Evolutionary conservation across 2,113 vertebrate genomes (phyloP).

Genomic region (Centropus unirufus): DNA sequence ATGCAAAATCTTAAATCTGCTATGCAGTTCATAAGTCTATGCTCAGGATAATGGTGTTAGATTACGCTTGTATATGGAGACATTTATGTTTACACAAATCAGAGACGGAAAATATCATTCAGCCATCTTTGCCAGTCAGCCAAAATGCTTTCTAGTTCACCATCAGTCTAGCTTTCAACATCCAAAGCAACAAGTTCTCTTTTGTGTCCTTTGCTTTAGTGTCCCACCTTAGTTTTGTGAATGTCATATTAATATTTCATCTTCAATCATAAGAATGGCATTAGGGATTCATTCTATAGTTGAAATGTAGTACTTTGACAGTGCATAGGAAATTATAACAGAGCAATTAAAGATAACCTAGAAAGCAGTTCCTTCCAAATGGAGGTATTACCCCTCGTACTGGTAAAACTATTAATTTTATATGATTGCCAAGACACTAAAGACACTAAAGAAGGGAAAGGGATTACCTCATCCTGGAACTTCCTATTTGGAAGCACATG

Average conservation of each 20-base stretch:
- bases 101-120: not conserved
- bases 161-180: not conserved
- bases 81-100: not conserved
- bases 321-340: not conserved
- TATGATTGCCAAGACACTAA: not conserved
- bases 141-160: not conserved
- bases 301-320: not conserved
- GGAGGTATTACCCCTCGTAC: accelerated
- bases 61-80: not conserved
- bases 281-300: not conserved
- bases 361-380: not conserved
- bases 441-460: not conserved
- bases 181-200: not conserved
- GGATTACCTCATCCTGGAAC: not conserved
- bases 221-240: not conserved
- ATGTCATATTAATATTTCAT: not conserved
- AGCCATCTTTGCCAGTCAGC: not conserved
- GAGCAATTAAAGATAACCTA: not conserved
- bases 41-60: not conserved
- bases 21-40: not conserved
- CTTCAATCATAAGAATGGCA: not conserved
- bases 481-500: not conserved
- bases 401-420: not conserved
- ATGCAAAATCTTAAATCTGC: not conserved
- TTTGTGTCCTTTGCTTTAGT: not conserved